Conservation (phyloP, 2,888 invertebrate species). For the Microctonus hyperodae region DNA sequence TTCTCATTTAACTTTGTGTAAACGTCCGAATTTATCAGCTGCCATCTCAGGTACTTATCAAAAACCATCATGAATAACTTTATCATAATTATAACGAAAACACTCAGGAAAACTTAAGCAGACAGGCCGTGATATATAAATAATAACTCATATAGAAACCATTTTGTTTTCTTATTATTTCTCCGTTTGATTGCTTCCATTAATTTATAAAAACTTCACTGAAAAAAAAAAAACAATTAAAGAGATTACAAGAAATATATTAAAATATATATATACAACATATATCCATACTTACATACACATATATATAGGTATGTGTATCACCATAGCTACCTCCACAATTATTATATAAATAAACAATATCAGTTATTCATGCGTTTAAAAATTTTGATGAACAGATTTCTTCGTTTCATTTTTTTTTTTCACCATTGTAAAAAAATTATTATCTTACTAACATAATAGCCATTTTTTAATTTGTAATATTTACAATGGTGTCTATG, state of each 20-base stretch:
- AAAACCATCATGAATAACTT: constrained; percentile 43
- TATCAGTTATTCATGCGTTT: constrained; percentile 54
- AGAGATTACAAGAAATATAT: neutral
- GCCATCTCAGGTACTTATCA: constrained; percentile 52
- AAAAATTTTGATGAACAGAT: too few relatives aligned
- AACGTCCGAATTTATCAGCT: constrained; percentile 28
- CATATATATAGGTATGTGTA: constrained; percentile 33
- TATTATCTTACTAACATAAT: neutral
- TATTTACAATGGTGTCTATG: neutral
- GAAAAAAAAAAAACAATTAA: constrained; percentile 22
- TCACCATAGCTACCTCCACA: constrained; percentile 61
- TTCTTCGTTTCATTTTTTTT: too few relatives aligned
- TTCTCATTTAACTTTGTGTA: constrained; percentile 38
- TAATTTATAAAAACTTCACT: constrained; percentile 21
- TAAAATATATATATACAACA: constrained; percentile 18
- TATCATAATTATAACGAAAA: constrained; percentile 53
- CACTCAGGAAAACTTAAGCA: constrained; percentile 64
- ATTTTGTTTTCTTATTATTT: constrained; percentile 39
- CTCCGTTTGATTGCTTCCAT: constrained; percentile 32
- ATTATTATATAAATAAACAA: constrained; percentile 37
- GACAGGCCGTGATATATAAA: constrained; percentile 62
- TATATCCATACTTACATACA: constrained; percentile 23
- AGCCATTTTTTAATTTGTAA: constrained; percentile 1
- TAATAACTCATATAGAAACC: constrained; percentile 32
- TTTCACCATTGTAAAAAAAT: neutral